Evolutionary conservation across 1,140 invertebrate genomes (phyloP).

Genomic region (Ctenoplectra terminalis): DNA sequence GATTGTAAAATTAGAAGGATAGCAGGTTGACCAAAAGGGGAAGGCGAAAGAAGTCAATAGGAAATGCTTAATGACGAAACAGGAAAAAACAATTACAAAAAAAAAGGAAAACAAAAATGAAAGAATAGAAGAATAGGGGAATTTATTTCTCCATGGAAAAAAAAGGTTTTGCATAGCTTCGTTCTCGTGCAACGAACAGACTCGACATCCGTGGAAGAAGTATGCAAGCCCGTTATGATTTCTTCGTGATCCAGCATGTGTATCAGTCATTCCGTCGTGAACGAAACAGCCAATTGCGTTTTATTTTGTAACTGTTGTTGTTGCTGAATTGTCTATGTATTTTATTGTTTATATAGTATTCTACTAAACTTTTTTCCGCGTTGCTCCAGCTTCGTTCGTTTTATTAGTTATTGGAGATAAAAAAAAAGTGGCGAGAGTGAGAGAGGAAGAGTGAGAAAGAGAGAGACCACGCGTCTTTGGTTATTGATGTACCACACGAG

Average conservation of each 20-base stretch:
- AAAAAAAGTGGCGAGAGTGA: neutral
- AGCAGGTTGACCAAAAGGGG: constrained; percentile 31
- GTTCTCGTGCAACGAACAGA: constrained; percentile 34
- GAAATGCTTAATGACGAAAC: neutral
- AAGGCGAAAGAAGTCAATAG: constrained; percentile 32
- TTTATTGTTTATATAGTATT: constrained; percentile 56
- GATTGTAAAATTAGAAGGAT: constrained; percentile 19
- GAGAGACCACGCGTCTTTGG: constrained; percentile 32
- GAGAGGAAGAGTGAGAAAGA: neutral
- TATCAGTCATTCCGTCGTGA: constrained; percentile 61
- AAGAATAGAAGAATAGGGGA: neutral
- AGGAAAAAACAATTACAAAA: neutral
- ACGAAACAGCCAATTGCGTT: constrained; percentile 44
- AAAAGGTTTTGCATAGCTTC: constrained; percentile 6
- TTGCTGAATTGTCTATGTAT: constrained; percentile 69
- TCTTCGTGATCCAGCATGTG: constrained; percentile 35
- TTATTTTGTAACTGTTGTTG: constrained; percentile 72
- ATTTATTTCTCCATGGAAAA: neutral
- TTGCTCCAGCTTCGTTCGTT: constrained; percentile 53
- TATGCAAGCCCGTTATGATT: constrained; percentile 16
- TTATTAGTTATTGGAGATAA: constrained; percentile 20
- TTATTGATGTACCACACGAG: constrained; percentile 28
- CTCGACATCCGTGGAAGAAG: constrained; percentile 28
- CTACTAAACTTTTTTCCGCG: constrained; percentile 43
- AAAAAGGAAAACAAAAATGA: neutral